Base-by-base conservation (phyloP, 2,888 invertebrate genomes). In the Diaperis boleti region DNA sequence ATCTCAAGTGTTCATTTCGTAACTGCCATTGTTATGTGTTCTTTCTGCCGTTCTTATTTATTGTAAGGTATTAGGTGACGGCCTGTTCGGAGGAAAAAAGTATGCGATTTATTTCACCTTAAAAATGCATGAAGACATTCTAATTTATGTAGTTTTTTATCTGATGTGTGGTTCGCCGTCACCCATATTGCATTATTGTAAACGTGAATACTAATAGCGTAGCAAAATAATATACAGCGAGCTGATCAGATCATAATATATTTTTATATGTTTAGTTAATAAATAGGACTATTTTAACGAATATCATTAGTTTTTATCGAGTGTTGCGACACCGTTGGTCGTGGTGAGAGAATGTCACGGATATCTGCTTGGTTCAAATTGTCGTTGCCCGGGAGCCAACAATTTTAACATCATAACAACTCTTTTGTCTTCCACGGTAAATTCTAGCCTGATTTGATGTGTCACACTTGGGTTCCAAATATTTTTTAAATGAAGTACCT, bases 21-120 rank as follows among this genome's bases (percentile, higher is more conserved):
- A 61, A 61, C 61, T 61, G 61, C 61, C 61, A 61, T n/a, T 54
- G 37, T 50, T 61, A 45, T 61, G 61, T 61, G 55, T 61, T 61
- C 61, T 60, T 20, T 44, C 41, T 33, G 56, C 56, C 17, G 41
- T 59, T 41, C 20, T 17, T 60, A 60, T 59, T 59, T 52, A 49
- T 59, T 49, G 41, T 41, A 45, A 33, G 15, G 26, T 13, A 41
- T 50, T 18, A 2, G 39, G 39, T 52, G 52, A 52, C 39, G 52
- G 52, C n/a, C 39, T 37, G 3, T 22, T 52, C 26, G 7, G 18
- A 6, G 22, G 22, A 22, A 22, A 22, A 22, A 41, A n/a, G 41
- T 41, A 6, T 18, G 41, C 4, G n/a, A 33, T n/a, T 13, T 41
- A 33, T 33, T 11, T 41, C 22, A 22, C n/a, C 15, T 44, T 44